Evolutionary conservation across 2,888 invertebrate genomes (phyloP).

Genomic region (Netelia inedita): DNA sequence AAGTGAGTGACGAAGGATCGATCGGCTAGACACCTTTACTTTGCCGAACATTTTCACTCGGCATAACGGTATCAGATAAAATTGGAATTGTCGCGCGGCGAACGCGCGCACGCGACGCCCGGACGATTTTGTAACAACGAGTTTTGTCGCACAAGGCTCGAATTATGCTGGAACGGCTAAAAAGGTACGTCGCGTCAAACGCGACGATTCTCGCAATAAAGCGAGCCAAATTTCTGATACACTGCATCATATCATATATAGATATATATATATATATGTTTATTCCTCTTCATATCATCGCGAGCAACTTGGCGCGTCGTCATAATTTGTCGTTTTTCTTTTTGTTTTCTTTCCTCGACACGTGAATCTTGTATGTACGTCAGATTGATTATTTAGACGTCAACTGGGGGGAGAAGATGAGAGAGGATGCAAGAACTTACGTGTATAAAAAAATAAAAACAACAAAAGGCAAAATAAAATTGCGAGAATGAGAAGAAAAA

Average conservation of each 20-base stretch:
- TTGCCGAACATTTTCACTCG: background rate
- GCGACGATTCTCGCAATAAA: conserved; percentile 38
- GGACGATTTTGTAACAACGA: conserved; percentile 19
- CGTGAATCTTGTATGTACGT: background rate
- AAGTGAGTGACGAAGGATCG: conserved; percentile 41
- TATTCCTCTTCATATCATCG: conserved; percentile 53
- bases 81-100: conserved; percentile 39
- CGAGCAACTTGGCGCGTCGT: conserved; percentile 36
- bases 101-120: conserved; percentile 48
- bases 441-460: conserved; percentile 23
- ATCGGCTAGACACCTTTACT: conserved; percentile 11
- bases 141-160: background rate
- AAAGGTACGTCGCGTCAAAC: conserved; percentile 5
- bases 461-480: no score
- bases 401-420: background rate
- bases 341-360: conserved; percentile 2
- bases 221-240: conserved; percentile 26
- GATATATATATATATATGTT: conserved; percentile 36
- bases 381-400: conserved; percentile 18
- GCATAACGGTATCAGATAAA: conserved; percentile 16
- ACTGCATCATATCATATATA: conserved; percentile 31
- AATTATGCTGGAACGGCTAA: background rate
- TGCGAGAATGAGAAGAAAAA: background rate
- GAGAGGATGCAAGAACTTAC: conserved; percentile 2
- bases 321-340: background rate